phyloP scores from a whole-genome alignment of 2,888 invertebrate species.

The Melinaea menophilus region DNA sequence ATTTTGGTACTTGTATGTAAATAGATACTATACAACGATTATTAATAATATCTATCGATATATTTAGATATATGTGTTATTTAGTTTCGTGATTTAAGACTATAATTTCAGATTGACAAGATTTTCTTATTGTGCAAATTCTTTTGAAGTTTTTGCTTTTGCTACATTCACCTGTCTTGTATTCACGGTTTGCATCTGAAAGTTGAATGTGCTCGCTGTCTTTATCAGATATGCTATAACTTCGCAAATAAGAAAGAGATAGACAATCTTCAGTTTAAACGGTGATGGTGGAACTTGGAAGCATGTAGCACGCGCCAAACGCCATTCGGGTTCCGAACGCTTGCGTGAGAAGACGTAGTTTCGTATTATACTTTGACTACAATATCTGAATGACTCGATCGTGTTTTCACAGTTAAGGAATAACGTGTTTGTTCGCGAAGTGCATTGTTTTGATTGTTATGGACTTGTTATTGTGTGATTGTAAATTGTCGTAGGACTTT shows the following conservation, averaged over 20 bases:
- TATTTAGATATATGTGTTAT: background rate
- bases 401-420: constrained; percentile 59
- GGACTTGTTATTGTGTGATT: constrained; percentile 18
- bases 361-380: constrained; percentile 38
- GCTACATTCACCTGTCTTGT: constrained; percentile 66
- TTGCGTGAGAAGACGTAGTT: constrained; percentile 52
- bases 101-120: background rate
- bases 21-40: background rate
- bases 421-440: constrained; percentile 30
- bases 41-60: background rate
- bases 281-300: constrained; percentile 42
- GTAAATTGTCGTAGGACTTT: constrained; percentile 14
- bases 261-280: constrained; percentile 42
- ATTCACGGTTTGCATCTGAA: constrained; percentile 47
- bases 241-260: constrained; percentile 60
- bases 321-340: constrained; percentile 69
- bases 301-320: constrained; percentile 73
- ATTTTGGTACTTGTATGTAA: background rate
- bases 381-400: constrained; percentile 51
- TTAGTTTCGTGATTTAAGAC: background rate
- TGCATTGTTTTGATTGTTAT: constrained; percentile 33
- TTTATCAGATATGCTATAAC: constrained; percentile 51
- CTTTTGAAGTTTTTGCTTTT: constrained; percentile 20
- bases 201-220: constrained; percentile 50
- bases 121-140: constrained; percentile 7